Evolutionary conservation across 2,797 vertebrate genomes (phyloP).

Genomic region (Gila robusta): DNA sequence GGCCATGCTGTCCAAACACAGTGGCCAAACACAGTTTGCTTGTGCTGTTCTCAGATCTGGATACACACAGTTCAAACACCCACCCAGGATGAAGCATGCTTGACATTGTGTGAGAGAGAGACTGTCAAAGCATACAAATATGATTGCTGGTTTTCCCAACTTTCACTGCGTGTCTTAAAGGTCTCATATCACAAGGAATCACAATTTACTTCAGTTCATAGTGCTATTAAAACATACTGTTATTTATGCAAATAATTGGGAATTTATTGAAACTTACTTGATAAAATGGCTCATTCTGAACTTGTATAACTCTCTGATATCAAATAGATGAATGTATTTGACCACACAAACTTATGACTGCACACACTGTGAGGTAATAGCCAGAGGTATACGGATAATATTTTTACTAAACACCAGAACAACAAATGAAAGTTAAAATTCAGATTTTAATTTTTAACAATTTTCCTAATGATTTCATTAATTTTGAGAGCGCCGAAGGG

Average conservation of each 20-base stretch:
- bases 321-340: neutral
- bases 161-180: neutral
- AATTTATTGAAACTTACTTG: neutral
- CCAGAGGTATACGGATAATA: neutral
- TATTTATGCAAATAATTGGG: no score
- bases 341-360: neutral
- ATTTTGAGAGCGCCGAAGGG: neutral
- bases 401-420: neutral
- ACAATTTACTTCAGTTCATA: neutral
- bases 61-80: constrained; percentile 15
- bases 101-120: constrained; percentile 32
- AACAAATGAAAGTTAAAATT: neutral
- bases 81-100: constrained; percentile 29
- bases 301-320: neutral
- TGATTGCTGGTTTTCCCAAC: constrained; percentile 11
- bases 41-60: constrained; percentile 32
- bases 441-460: constrained; percentile 6
- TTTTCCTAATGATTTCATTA: neutral
- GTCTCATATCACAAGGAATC: constrained; percentile 6
- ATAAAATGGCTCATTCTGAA: neutral
- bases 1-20: constrained; percentile 26
- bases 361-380: neutral
- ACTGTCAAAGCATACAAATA: constrained; percentile 19
- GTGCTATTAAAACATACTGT: neutral
- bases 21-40: constrained; percentile 40